These are phyloP conservation scores for Bucco capensis DNA, from an alignment of 2,113 vertebrate species.

Conservation along the genomic window DNA sequence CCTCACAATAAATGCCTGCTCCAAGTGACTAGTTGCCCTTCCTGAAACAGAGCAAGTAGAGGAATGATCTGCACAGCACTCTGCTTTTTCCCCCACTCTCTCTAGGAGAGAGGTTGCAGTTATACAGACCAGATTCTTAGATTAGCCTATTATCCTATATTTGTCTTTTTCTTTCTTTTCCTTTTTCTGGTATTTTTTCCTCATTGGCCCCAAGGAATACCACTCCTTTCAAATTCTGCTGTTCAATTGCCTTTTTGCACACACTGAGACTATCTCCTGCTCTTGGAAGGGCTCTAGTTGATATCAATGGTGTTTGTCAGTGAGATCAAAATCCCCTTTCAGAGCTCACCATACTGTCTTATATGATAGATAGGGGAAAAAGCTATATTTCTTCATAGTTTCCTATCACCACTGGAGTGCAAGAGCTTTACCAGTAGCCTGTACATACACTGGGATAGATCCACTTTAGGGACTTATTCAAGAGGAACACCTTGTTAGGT, in stretches of 20 bases:
- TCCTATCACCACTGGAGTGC: neutral
- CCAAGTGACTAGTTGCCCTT: neutral
- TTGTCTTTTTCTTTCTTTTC: rapidly evolving
- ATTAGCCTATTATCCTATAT: neutral
- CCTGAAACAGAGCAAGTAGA: neutral
- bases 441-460: neutral
- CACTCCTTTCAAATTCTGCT: neutral
- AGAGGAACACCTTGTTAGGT: neutral
- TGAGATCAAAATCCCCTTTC: neutral
- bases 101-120: neutral
- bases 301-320: neutral
- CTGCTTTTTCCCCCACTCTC: neutral
- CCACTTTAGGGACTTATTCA: neutral
- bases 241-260: neutral
- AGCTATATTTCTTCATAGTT: neutral
- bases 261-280: neutral
- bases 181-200: neutral
- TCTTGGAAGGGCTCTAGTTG: neutral
- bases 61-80: neutral
- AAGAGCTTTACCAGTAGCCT: neutral
- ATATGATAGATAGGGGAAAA: neutral
- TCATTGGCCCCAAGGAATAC: neutral
- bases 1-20: neutral
- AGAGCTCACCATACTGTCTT: neutral
- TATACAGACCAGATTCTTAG: neutral